Conservation (phyloP, 2,113 vertebrate species). For the Rostratula benghalensis region DNA sequence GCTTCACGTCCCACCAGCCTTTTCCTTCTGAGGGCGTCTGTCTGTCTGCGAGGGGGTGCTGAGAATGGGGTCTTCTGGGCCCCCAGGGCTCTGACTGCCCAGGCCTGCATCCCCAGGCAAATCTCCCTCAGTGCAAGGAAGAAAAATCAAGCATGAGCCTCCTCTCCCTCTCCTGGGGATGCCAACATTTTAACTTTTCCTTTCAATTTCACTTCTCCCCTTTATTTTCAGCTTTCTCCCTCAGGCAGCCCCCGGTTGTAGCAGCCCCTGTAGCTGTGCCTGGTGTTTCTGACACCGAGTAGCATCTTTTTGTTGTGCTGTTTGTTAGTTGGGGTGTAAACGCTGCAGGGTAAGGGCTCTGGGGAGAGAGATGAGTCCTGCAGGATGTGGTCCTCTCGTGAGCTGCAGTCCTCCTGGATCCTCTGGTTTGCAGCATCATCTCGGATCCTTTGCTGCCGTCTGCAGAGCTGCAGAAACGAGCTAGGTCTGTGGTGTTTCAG, state of each 20-base stretch:
- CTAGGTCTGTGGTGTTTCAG: not conserved
- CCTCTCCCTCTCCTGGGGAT: not conserved
- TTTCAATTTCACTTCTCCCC: not conserved
- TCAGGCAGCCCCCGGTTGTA: not conserved
- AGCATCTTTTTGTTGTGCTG: not conserved
- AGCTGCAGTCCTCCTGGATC: not conserved
- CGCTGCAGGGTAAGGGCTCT: not conserved
- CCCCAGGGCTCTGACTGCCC: not conserved
- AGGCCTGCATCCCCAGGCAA: accelerated
- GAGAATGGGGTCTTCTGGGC: not conserved
- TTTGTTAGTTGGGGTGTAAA: not conserved
- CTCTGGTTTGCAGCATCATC: not conserved
- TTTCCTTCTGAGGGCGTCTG: not conserved
- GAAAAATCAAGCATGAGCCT: not conserved
- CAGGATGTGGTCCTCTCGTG: not conserved
- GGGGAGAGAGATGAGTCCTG: not conserved
- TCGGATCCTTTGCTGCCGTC: not conserved
- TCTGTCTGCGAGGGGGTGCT: not conserved
- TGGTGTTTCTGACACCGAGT: not conserved
- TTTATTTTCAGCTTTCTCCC: not conserved
- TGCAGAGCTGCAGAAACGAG: not conserved
- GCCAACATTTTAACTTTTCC: not conserved
- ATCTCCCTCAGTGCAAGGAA: not conserved
- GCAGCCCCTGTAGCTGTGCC: not conserved
- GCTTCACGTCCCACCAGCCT: not conserved